Evolutionary conservation across 2,888 invertebrate genomes (phyloP), one percentile per base, ranked within the genome.

Genomic region (Drosophila birchii): DNA sequence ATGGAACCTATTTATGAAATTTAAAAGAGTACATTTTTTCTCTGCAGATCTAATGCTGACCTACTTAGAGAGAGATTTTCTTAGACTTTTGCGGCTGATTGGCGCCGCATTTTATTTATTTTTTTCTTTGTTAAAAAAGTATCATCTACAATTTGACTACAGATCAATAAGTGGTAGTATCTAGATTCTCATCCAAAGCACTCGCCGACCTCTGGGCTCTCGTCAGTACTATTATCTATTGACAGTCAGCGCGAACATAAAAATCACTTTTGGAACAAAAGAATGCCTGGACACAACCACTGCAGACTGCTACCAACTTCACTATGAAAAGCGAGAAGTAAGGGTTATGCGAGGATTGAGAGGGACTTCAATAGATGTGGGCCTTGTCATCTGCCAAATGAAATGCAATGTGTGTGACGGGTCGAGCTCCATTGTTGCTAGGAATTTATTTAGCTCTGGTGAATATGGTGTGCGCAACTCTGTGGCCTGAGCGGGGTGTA

Each of bases 111-210:
- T 51, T 36, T 51, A 51, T 51, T 86, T 47, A 29, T 45, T n/a
- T 26, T 44, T 4, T 41, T n/a, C 20, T 4, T 88, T 80, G 80
- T 76, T 86, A 72, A 75, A 34, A 45, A 59, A 54, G 60, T 59
- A 56, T 59, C 73, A 73, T 86, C 67, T 71, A 74, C 86, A 79
- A 89, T 84, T 89, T 89, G 90, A 86, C 84, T 84, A 78, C 88
- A 88, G 86, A 89, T 84, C 90, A 84, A 83, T 89, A 79, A 74
- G 60, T 57, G 75, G 53, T 44, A 54, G 51, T 62, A 54, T 18
- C 20, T 7, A 8, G 29, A 39, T 16, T 38, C n/a, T 32, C 39
- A 49, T 23, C 29, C 41, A 45, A n/a, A 23, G 53, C 39, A 55
- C n/a, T 44, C 44, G 66, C 59, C 69, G 61, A 64, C 80, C 68